phyloP scores from a whole-genome alignment of 2,888 invertebrate species.

The Dolichopus griseipennis region DNA sequence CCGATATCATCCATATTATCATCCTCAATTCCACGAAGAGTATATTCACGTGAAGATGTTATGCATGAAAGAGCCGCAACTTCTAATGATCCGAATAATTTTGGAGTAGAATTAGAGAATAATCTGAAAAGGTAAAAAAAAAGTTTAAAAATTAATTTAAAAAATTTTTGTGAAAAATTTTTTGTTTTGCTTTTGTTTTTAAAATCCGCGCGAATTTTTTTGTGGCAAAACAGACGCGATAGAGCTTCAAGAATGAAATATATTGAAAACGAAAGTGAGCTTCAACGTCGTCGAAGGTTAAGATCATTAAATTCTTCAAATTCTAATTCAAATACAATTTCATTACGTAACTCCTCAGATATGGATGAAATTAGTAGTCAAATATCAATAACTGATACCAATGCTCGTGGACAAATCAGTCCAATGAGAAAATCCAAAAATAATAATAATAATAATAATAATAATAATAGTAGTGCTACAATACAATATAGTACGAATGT shows the following conservation, averaged over 20 bases:
- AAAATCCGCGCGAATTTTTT: too few relatives aligned
- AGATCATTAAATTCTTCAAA: slow-evolving; percentile 8
- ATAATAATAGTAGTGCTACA: slow-evolving; percentile 19
- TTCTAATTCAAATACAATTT: background rate
- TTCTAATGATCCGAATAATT: slow-evolving; percentile 49
- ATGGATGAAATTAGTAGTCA: background rate
- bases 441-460: slow-evolving; percentile 21
- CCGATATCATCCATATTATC: slow-evolving; percentile 12
- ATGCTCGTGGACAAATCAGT: slow-evolving; percentile 3
- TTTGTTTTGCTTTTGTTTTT: too few relatives aligned
- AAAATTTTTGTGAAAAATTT: too few relatives aligned
- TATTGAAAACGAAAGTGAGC: slow-evolving; percentile 22
- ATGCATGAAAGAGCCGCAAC: slow-evolving; percentile 63
- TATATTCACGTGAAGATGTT: slow-evolving; percentile 68
- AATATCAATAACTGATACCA: too few relatives aligned
- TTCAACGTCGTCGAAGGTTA: slow-evolving; percentile 19
- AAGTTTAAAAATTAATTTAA: too few relatives aligned
- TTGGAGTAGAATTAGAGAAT: background rate
- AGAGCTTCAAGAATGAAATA: slow-evolving; percentile 23
- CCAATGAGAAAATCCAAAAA: slow-evolving; percentile 16
- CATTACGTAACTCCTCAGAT: background rate
- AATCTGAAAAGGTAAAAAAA: background rate
- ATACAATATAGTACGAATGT: background rate
- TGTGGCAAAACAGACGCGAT: slow-evolving; percentile 17
- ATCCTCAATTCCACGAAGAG: slow-evolving; percentile 18